Evolutionary conservation across 92 coral and sea anemone species (phyloP).

Genomic region (Galaxea fascicularis): DNA sequence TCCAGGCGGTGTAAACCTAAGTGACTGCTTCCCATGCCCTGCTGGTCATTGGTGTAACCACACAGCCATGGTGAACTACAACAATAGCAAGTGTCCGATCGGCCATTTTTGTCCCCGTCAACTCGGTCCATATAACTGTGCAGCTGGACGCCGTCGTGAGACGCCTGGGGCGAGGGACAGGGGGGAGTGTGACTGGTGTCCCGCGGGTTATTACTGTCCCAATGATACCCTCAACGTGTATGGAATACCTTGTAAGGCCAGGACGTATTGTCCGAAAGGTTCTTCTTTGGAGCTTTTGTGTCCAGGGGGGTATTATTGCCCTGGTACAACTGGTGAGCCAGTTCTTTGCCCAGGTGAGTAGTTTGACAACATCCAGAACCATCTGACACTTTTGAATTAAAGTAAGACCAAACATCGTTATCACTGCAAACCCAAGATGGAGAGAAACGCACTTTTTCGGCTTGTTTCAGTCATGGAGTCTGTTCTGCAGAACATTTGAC

Average conservation of each 20-base stretch:
- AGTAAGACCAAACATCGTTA: no score
- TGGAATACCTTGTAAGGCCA: slow-evolving; percentile 88
- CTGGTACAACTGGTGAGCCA: slow-evolving; percentile 75
- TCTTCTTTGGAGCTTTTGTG: slow-evolving; percentile 80
- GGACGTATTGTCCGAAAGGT: slow-evolving; percentile 82
- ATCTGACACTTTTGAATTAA: background rate
- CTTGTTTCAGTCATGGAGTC: no score
- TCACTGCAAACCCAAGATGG: no score
- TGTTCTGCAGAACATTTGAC: no score
- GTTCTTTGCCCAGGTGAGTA: slow-evolving; percentile 85
- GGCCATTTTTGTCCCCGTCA: slow-evolving; percentile 90
- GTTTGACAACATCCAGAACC: background rate
- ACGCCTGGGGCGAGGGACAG: slow-evolving; percentile 81
- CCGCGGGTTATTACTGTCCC: slow-evolving; percentile 92
- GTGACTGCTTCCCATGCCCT: slow-evolving; percentile 93
- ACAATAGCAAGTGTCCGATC: slow-evolving; percentile 89
- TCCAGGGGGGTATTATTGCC: slow-evolving; percentile 89
- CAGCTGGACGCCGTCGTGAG: slow-evolving; percentile 88
- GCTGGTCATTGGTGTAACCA: slow-evolving; percentile 99
- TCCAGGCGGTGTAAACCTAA: slow-evolving; percentile 76
- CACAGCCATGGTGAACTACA: slow-evolving; percentile 90
- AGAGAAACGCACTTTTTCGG: no score
- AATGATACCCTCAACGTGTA: slow-evolving; percentile 67
- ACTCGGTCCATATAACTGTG: slow-evolving; percentile 85
- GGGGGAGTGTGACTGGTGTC: slow-evolving; percentile 86